These are phyloP conservation scores for Arctocebus calabarensis DNA, from an alignment of 2,797 vertebrate genomes.

Conservation along the genomic window DNA sequence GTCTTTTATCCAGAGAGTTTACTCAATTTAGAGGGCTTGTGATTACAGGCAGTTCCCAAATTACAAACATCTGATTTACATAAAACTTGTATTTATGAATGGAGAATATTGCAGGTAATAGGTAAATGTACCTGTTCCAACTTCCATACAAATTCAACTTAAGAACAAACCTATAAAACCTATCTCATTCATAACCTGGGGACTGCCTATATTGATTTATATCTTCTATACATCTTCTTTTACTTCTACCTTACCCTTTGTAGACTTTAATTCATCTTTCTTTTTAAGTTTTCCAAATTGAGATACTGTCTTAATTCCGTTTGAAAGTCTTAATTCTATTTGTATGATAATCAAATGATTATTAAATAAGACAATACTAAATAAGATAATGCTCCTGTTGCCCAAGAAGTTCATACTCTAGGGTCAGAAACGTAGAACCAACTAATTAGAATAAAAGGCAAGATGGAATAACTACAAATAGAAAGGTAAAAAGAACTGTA, in stretches of 20 bases:
- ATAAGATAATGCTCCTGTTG: neutral
- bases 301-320: neutral
- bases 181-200: too few species aligned
- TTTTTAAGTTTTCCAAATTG: neutral
- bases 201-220: neutral
- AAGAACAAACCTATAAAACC: too few species aligned
- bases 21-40: neutral
- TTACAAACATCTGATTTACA: too few species aligned
- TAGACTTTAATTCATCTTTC: neutral
- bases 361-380: conserved; percentile 4
- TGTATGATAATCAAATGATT: neutral
- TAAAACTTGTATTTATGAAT: too few species aligned
- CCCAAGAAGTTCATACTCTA: neutral
- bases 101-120: too few species aligned
- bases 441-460: neutral
- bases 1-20: neutral
- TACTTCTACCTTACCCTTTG: neutral
- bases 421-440: neutral
- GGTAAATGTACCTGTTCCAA: too few species aligned
- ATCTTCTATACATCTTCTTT: conserved; percentile 36
- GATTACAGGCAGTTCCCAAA: neutral
- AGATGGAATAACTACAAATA: neutral
- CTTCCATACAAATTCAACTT: too few species aligned
- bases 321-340: neutral
- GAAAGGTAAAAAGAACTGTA: neutral